Evolutionary conservation across 2,113 vertebrate species (phyloP), one percentile per base, ranked within the genome.

Genomic region (Mormoops blainvillei): DNA sequence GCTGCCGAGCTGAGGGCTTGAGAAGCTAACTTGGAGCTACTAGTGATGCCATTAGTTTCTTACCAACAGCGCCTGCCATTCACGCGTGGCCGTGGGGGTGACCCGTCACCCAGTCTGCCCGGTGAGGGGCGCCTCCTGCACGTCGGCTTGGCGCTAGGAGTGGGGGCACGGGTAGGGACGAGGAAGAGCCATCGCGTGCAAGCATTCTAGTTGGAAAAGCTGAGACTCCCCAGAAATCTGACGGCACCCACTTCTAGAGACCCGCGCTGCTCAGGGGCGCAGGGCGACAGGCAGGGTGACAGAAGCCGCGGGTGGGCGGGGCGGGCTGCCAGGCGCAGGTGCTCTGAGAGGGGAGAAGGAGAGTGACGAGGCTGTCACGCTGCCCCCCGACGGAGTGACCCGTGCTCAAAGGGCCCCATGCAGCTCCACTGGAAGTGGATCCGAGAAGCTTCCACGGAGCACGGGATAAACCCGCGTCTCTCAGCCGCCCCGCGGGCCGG

Each of bases 291-390:
- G n/a, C n/a, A n/a, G n/a, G n/a, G n/a, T n/a, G n/a, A n/a, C n/a
- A n/a, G n/a, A n/a, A n/a, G n/a, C n/a, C n/a, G 18, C n/a, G 0
- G 48, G 15, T 4, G 33, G 24, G 54, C 48, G 41, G 16, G 0
- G 26, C 28, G 7, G 52, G n/a, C n/a, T n/a, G n/a, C n/a, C 18
- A 0, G 7, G 76, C 36, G 54, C 26, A 16, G 20, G 70, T 4
- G 14, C 7, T 12, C 70, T 2, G 8, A 4, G 41, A 1, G 81
- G 20, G 36, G 26, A 81, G 93, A n/a, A 26, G 10, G 31, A 41
- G 5, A 0, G 22, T 1, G n/a, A 15, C 0, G 0, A 14, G 0
- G 3, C 33, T 10, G n/a, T 56, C 19, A 9, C 0, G 52, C 28
- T 3, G 38, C 41, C 52, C 0, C 26, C 12, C 24, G 5, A 38